Base-by-base conservation (phyloP, 2,888 invertebrate genomes). In the Acholoe squamosa region DNA sequence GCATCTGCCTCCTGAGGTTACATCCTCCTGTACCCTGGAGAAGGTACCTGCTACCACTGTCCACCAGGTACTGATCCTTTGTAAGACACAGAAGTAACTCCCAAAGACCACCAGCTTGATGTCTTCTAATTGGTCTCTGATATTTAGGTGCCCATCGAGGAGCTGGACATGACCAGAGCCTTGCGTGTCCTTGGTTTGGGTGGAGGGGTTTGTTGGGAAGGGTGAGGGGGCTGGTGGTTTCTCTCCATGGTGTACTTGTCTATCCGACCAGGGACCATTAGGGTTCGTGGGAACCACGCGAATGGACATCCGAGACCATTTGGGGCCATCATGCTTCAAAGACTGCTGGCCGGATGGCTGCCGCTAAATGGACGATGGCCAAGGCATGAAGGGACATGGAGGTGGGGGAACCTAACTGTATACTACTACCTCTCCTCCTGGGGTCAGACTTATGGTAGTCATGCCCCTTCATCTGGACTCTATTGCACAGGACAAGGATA, bases 191-290 rank as follows among this genome's bases (percentile, higher is more conserved):
- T 19, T n/a, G 19, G 61, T 61, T 61, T 61, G 61, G 19, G 5
- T 43, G 43, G 43, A 43, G 43, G 3, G 10, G 43, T 3, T 43
- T 7, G 43, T 3, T 43, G 43, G 43, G 5, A 7, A 7, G 43
- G 43, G 43, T 43, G 43, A 43, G 43, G n/a, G 61, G 61, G 22
- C 1, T 7, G 61, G 61, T n/a, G n/a, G 3, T 61, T n/a, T 61
- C 61, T 3, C 61, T 61, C 22, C 61, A 19, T 14, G 61, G 61
- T 71, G 61, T 61, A 19, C 31, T 25, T 71, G 71, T 14, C 71
- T 71, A 25, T 28, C 71, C 25, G 71, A 28, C 71, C 71, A 71
- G 28, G 12, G 71, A 71, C 71, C 71, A 71, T 71, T 71, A 71
- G 71, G 14, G 61, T 0, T 25, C 71, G 28, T 28, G 28, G 71